These are phyloP conservation scores for Lutjanus campechanus DNA, from an alignment of 2,797 vertebrate genomes.

Conservation along the genomic window DNA sequence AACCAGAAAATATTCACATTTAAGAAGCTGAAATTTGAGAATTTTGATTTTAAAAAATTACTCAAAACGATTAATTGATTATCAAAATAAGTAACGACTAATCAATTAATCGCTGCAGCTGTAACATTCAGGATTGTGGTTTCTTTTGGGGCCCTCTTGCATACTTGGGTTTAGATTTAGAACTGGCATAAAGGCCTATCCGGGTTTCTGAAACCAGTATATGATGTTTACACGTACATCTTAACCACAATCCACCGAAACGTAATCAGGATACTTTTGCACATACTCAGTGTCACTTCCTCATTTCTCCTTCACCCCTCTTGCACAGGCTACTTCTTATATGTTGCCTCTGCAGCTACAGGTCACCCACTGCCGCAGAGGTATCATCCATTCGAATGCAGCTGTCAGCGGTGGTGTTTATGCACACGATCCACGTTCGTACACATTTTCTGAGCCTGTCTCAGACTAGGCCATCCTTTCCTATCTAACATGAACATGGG, in stretches of 20 bases:
- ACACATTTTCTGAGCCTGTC: neutral
- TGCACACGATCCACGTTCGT: neutral
- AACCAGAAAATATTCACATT: too few species aligned
- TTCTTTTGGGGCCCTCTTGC: neutral
- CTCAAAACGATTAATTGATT: too few species aligned
- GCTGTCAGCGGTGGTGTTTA: neutral
- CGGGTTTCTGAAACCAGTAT: neutral
- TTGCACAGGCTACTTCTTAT: neutral
- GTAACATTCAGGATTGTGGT: neutral
- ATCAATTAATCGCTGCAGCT: too few species aligned
- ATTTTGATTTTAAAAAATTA: too few species aligned
- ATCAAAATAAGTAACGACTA: too few species aligned
- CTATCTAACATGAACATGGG: neutral
- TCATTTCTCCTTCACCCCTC: neutral
- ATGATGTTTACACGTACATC: neutral
- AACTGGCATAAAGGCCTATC: neutral
- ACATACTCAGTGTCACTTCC: neutral
- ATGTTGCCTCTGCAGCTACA: neutral
- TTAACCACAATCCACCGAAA: neutral
- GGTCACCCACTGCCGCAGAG: neutral
- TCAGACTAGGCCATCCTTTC: neutral
- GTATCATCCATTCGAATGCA: neutral
- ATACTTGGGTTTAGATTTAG: neutral
- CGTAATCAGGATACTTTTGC: neutral
- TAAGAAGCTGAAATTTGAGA: too few species aligned